phyloP scores from a whole-genome alignment of 2,113 vertebrate species.

The Anthoscopus minutus region DNA sequence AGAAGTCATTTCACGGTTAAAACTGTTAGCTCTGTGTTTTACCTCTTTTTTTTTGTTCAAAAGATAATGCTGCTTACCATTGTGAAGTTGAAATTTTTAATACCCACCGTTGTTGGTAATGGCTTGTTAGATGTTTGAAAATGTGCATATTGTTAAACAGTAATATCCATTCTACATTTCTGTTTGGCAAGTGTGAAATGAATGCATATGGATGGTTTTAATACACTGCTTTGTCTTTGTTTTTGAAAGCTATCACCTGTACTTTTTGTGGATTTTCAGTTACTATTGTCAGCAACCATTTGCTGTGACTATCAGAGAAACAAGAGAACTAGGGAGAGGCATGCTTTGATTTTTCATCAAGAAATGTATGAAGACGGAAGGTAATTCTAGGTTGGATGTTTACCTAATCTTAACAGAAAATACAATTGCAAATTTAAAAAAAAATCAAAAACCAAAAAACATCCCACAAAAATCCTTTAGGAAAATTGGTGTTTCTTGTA shows the following conservation, averaged over 20 bases:
- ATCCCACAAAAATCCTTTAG: not conserved
- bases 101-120: slow-evolving; percentile 17
- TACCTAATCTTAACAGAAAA: not conserved
- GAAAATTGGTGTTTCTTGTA: not conserved
- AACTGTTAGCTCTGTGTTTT: not conserved
- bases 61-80: not conserved
- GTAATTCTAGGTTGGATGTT: not conserved
- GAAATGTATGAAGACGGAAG: not conserved
- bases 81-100: not conserved
- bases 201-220: not conserved
- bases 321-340: not conserved
- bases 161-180: slow-evolving; percentile 8
- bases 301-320: not conserved
- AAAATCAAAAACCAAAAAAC: too few species aligned
- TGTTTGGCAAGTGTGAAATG: not conserved
- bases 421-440: not conserved
- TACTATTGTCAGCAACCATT: not conserved
- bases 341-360: not conserved
- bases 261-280: not conserved
- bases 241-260: not conserved
- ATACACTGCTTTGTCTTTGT: not conserved
- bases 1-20: not conserved
- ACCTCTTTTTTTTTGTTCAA: slow-evolving; percentile 40
- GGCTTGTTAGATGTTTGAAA: slow-evolving; percentile 30
- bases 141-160: not conserved